phyloP scores from a whole-genome alignment of 2,797 vertebrate genomes.

The Amblyraja radiata region DNA sequence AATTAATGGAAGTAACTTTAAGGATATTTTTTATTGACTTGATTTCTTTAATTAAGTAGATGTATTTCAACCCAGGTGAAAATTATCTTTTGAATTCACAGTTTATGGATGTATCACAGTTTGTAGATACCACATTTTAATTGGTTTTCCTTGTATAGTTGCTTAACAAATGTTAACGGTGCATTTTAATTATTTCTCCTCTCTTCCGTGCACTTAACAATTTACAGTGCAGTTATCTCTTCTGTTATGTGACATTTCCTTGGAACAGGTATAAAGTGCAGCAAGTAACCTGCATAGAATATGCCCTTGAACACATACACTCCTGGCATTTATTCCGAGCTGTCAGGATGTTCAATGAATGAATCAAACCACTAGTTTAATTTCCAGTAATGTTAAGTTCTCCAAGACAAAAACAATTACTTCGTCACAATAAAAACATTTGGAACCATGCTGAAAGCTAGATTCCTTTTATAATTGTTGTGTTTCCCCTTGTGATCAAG shows the following conservation, averaged over 20 bases:
- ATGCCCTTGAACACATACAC: background rate
- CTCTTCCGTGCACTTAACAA: conserved; percentile 12
- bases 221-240: background rate
- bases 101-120: conserved; percentile 35
- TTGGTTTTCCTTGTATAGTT: conserved; percentile 34
- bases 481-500: background rate
- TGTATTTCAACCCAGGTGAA: conserved; percentile 34
- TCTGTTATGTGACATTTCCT: background rate
- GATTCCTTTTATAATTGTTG: background rate
- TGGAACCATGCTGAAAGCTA: background rate
- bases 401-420: background rate
- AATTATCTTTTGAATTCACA: conserved; percentile 38
- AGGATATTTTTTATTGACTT: conserved; percentile 27
- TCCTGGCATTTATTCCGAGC: background rate
- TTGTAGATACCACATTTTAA: conserved; percentile 38
- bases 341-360: background rate
- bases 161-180: conserved; percentile 34
- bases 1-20: conserved; percentile 30
- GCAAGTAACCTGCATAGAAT: background rate
- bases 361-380: background rate
- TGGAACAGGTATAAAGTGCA: background rate
- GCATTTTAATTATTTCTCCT: conserved; percentile 34
- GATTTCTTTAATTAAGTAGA: conserved; percentile 16
- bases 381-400: background rate
- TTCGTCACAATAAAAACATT: background rate